These are phyloP conservation scores for Ichneumoninae sp. DNA, from an alignment of 2,888 invertebrate genomes.

Conservation along the genomic window DNA sequence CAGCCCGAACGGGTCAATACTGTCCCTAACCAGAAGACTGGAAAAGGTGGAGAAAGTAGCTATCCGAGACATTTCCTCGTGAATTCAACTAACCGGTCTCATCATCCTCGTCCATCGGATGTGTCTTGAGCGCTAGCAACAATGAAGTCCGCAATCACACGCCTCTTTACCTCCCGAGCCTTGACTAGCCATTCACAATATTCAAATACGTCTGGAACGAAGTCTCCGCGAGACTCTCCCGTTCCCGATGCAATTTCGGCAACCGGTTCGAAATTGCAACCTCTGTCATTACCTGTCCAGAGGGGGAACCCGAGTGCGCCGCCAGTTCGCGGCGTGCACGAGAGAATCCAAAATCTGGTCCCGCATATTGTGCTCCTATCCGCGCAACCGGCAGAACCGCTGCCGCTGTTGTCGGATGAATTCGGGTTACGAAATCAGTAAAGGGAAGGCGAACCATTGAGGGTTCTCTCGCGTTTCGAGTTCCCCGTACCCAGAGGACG, in stretches of 20 bases:
- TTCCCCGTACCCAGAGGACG: neutral
- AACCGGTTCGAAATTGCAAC: slow-evolving; percentile 27
- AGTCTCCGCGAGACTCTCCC: neutral
- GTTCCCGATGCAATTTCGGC: slow-evolving; percentile 25
- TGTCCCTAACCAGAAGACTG: too few relatives aligned
- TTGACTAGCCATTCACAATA: slow-evolving; percentile 1
- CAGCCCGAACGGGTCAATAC: neutral
- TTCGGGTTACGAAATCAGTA: slow-evolving; percentile 26
- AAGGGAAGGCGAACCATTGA: slow-evolving; percentile 10
- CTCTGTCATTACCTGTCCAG: slow-evolving; percentile 6
- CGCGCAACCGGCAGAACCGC: neutral
- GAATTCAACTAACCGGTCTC: neutral
- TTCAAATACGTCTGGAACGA: neutral
- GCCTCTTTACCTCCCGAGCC: neutral
- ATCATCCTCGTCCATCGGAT: neutral
- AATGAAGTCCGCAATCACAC: neutral
- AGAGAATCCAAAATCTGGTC: slow-evolving; percentile 16
- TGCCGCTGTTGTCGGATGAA: neutral
- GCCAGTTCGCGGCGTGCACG: slow-evolving; percentile 9
- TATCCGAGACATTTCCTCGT: too few relatives aligned
- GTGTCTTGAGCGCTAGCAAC: neutral
- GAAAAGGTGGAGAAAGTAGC: too few relatives aligned
- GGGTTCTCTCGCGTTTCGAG: neutral
- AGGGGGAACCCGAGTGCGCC: neutral
- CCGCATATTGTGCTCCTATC: slow-evolving; percentile 7